These are phyloP conservation scores for Pimephales promelas DNA, from an alignment of 2,113 vertebrate genomes.

Conservation along the genomic window DNA sequence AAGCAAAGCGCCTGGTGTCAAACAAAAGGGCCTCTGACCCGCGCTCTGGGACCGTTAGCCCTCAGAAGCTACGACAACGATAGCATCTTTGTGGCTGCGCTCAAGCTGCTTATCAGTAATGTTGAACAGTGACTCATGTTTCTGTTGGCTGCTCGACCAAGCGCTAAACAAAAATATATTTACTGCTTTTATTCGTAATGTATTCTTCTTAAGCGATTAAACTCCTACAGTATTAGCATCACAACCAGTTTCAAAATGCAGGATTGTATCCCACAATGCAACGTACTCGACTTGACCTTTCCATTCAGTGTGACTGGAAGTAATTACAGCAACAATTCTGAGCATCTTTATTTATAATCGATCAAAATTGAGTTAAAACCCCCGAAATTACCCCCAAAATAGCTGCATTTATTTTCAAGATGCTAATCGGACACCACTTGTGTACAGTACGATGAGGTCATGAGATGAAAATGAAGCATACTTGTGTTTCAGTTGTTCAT, in stretches of 20 bases:
- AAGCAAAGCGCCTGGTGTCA: slow-evolving; percentile 49
- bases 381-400: neutral
- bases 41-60: neutral
- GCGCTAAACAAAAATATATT: neutral
- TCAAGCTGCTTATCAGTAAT: slow-evolving; percentile 19
- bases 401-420: neutral
- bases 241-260: neutral
- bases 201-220: neutral
- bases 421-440: neutral
- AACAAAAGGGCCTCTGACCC: slow-evolving; percentile 38
- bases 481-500: neutral
- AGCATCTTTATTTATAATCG: neutral
- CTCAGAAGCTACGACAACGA: neutral
- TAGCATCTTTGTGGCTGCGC: slow-evolving; percentile 1
- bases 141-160: neutral
- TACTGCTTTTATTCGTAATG: neutral
- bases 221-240: neutral
- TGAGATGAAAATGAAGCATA: neutral
- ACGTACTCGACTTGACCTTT: neutral
- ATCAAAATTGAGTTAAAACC: too few relatives aligned
- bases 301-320: neutral
- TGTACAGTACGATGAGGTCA: neutral
- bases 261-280: neutral
- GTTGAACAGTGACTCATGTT: neutral
- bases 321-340: neutral